phyloP scores from a whole-genome alignment of 2,888 invertebrate species.

The Xanthia togata region DNA sequence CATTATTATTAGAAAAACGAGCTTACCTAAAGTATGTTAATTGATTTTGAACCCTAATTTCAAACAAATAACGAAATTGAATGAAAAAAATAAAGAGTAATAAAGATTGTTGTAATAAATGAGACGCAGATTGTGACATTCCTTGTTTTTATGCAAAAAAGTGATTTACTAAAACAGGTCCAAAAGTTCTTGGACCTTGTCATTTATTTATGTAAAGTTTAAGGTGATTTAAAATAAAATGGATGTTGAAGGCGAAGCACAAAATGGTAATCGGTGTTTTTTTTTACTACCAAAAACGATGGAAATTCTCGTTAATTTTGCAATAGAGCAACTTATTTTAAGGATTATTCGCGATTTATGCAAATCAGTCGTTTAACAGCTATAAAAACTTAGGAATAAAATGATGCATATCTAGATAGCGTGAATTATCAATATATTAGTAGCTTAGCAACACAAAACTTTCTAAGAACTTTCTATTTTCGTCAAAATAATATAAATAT shows the following conservation, averaged over 20 bases:
- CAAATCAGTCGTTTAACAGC: slow-evolving; percentile 34
- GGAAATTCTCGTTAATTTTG: slow-evolving; percentile 24
- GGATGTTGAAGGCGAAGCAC: slow-evolving; percentile 31
- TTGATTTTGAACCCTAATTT: background rate
- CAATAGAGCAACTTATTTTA: slow-evolving; percentile 19
- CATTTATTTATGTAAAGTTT: slow-evolving; percentile 57
- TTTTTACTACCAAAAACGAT: slow-evolving; percentile 28
- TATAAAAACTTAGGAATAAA: slow-evolving; percentile 21
- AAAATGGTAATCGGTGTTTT: slow-evolving; percentile 40
- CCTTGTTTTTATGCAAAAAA: slow-evolving; percentile 54
- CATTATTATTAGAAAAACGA: background rate
- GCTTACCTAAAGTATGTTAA: accelerated
- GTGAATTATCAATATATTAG: slow-evolving; percentile 23
- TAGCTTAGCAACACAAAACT: slow-evolving; percentile 37
- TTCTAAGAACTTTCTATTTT: slow-evolving; percentile 66
- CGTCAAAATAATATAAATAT: slow-evolving; percentile 10
- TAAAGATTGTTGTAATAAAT: slow-evolving; percentile 19
- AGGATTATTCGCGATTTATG: slow-evolving; percentile 19
- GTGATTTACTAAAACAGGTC: slow-evolving; percentile 55
- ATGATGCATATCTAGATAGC: background rate
- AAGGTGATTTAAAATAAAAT: slow-evolving; percentile 58
- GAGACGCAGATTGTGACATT: slow-evolving; percentile 43
- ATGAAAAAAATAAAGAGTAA: background rate
- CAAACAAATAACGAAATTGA: background rate
- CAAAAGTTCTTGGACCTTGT: slow-evolving; percentile 48